Evolutionary conservation across 2,888 invertebrate genomes (phyloP).

Genomic region (Acrobasis suavella): DNA sequence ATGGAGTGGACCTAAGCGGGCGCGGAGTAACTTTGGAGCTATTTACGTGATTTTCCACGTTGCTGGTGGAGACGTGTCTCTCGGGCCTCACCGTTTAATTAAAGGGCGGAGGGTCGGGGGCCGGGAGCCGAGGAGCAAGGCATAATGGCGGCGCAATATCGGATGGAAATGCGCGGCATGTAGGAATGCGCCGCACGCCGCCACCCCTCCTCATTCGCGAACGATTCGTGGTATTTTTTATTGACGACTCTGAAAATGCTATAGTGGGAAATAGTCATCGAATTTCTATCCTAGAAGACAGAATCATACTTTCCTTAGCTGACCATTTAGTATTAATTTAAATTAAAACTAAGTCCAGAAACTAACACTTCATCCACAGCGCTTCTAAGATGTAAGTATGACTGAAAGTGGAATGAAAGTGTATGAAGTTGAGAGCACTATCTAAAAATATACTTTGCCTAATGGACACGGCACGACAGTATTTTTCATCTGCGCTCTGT

Average conservation of each 20-base stretch:
- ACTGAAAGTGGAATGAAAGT: slow-evolving; percentile 49
- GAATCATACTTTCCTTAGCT: slow-evolving; percentile 33
- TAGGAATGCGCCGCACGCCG: slow-evolving; percentile 80
- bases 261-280: slow-evolving; percentile 58
- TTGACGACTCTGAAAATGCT: slow-evolving; percentile 77
- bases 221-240: slow-evolving; percentile 82
- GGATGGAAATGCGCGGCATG: slow-evolving; percentile 83
- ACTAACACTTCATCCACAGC: slow-evolving; percentile 14
- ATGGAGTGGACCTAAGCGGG: slow-evolving; percentile 46
- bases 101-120: slow-evolving; percentile 71
- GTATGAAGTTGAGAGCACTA: slow-evolving; percentile 52
- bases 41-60: slow-evolving; percentile 79
- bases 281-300: slow-evolving; percentile 47
- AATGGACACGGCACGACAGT: slow-evolving; percentile 69
- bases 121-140: slow-evolving; percentile 67
- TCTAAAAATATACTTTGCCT: slow-evolving; percentile 70
- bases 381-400: slow-evolving; percentile 38
- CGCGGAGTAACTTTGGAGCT: slow-evolving; percentile 66
- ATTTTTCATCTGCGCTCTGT: slow-evolving; percentile 63
- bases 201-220: slow-evolving; percentile 76
- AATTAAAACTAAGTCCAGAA: slow-evolving; percentile 32
- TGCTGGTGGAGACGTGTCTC: slow-evolving; percentile 76
- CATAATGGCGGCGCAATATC: slow-evolving; percentile 82
- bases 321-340: slow-evolving; percentile 29
- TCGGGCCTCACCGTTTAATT: slow-evolving; percentile 81